These are phyloP conservation scores for Diogma glabrata DNA, from an alignment of 2,888 invertebrate genomes.

Conservation along the genomic window DNA sequence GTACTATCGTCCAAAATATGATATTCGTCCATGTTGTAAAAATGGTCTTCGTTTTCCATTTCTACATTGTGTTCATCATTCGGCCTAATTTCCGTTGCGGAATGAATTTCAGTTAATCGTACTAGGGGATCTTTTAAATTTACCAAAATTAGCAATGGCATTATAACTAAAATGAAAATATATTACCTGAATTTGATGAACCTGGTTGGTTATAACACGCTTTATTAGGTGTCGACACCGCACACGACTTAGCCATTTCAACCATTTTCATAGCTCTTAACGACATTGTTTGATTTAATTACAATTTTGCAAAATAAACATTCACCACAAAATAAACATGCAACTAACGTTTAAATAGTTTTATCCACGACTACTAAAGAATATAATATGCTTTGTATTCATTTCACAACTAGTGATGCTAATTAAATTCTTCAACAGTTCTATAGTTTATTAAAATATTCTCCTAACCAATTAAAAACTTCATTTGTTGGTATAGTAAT, in stretches of 20 bases:
- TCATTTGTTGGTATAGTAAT: no score
- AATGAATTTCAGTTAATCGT: constrained; percentile 2
- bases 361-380: no score
- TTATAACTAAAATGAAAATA: neutral
- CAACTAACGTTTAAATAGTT: neutral
- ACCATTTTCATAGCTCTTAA: constrained; percentile 5
- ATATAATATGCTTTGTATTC: no score
- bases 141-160: neutral
- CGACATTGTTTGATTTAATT: neutral
- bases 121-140: constrained; percentile 1
- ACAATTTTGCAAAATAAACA: constrained; percentile 3
- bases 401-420: no score
- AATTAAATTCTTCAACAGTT: no score
- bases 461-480: no score
- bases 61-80: neutral
- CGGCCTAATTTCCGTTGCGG: neutral
- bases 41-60: neutral
- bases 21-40: neutral
- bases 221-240: neutral
- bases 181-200: constrained; percentile 1
- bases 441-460: no score
- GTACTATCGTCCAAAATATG: neutral
- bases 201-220: neutral
- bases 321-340: no score
- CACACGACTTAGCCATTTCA: neutral